phyloP scores from a whole-genome alignment of 2,797 vertebrate genomes.

The Mycteria americana region DNA sequence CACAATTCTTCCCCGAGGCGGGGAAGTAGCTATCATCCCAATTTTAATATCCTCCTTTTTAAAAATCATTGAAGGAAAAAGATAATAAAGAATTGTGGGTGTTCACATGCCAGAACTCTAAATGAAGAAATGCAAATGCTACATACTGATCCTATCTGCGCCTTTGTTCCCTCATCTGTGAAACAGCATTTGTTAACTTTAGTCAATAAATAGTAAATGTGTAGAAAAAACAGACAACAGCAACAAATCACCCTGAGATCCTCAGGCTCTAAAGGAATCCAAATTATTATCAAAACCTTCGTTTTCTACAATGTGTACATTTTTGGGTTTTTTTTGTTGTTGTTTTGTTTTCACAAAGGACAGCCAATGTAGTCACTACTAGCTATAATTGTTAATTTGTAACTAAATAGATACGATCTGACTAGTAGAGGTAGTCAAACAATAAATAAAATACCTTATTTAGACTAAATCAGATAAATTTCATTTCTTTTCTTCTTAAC shows the following conservation, averaged over 20 bases:
- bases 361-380: not conserved
- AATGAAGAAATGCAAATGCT: constrained; percentile 31
- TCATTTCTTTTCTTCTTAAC: not conserved
- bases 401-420: constrained; percentile 32
- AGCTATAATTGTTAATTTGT: constrained; percentile 17
- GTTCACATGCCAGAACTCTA: constrained; percentile 4
- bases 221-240: not conserved
- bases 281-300: not conserved
- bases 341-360: not conserved
- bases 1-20: not conserved
- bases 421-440: not conserved
- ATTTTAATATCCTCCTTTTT: constrained; percentile 16
- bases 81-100: not conserved
- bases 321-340: not conserved
- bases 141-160: constrained; percentile 20
- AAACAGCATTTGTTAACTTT: constrained; percentile 1
- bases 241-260: not conserved
- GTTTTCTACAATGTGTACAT: not conserved
- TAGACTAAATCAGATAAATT: constrained; percentile 40
- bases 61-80: constrained; percentile 39
- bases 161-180: constrained; percentile 53
- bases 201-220: not conserved
- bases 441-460: constrained; percentile 16
- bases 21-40: constrained; percentile 15
- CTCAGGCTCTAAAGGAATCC: not conserved